phyloP scores from a whole-genome alignment of 1,140 invertebrate species.

The Bombus confusus region DNA sequence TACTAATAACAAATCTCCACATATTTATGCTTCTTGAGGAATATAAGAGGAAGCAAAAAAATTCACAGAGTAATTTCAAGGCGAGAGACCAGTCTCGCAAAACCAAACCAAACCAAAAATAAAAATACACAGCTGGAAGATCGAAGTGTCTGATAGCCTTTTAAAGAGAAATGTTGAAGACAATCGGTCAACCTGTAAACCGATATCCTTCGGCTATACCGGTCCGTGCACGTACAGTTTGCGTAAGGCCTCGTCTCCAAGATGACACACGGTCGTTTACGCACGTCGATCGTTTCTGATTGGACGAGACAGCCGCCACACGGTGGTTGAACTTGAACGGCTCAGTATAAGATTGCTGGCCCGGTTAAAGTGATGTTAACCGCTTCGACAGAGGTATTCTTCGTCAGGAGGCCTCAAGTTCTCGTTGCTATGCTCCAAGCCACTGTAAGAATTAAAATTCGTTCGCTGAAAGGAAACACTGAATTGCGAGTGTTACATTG shows the following conservation, averaged over 20 bases:
- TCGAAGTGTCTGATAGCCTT: constrained; percentile 47
- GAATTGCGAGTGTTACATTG: no score
- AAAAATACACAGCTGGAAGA: background rate
- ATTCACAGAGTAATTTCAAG: background rate
- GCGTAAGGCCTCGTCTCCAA: constrained; percentile 16
- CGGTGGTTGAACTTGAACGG: constrained; percentile 64
- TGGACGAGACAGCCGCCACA: constrained; percentile 63
- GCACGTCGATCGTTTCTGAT: constrained; percentile 55
- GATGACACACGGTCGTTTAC: constrained; percentile 41
- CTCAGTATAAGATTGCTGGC: constrained; percentile 63
- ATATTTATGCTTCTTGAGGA: background rate
- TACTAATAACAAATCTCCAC: background rate
- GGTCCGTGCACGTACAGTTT: constrained; percentile 5
- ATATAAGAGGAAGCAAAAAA: background rate
- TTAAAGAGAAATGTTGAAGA: constrained; percentile 52
- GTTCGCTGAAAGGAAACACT: no score
- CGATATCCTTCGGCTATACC: constrained; percentile 61
- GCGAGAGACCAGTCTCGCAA: background rate
- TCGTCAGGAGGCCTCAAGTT: constrained; percentile 1
- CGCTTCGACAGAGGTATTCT: constrained; percentile 62
- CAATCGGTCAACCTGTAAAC: constrained; percentile 63
- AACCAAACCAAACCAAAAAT: background rate
- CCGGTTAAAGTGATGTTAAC: constrained; percentile 67
- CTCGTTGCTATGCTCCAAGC: background rate
- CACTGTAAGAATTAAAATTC: no score